These are phyloP conservation scores for Ctenodactylus gundi DNA, from an alignment of 2,113 vertebrate genomes.

Conservation along the genomic window DNA sequence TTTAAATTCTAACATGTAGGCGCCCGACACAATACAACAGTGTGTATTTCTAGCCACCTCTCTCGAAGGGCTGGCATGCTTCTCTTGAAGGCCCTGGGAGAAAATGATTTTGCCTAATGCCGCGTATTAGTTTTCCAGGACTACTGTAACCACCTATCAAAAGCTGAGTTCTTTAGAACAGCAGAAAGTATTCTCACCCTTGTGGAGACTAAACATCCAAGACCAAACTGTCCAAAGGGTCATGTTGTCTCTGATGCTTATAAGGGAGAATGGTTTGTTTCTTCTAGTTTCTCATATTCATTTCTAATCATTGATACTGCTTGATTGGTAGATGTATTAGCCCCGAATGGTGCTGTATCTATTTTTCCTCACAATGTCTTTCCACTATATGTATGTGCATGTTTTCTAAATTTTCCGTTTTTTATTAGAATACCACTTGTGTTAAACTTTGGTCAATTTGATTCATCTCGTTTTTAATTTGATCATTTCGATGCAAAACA, in stretches of 20 bases:
- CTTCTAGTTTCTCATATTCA: not conserved
- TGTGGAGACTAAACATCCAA: not conserved
- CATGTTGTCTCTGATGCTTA: not conserved
- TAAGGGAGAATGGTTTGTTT: not conserved
- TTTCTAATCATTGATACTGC: not conserved
- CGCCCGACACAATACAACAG: not conserved
- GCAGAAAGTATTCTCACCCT: not conserved
- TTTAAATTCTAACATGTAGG: conserved; percentile 17
- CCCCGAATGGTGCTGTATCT: no score
- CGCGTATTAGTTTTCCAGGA: not conserved
- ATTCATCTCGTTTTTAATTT: not conserved
- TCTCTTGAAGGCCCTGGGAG: not conserved
- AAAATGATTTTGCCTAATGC: not conserved
- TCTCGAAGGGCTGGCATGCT: no score
- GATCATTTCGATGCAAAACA: not conserved
- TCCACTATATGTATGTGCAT: not conserved
- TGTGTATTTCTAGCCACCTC: not conserved
- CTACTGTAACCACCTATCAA: not conserved
- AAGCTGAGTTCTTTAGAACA: not conserved
- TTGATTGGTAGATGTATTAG: not conserved
- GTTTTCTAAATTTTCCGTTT: not conserved
- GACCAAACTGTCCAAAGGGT: not conserved
- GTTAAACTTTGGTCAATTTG: not conserved
- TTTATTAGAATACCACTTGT: not conserved
- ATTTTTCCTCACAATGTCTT: not conserved